phyloP scores from a whole-genome alignment of 2,113 vertebrate species.

The Syrmaticus mikado region DNA sequence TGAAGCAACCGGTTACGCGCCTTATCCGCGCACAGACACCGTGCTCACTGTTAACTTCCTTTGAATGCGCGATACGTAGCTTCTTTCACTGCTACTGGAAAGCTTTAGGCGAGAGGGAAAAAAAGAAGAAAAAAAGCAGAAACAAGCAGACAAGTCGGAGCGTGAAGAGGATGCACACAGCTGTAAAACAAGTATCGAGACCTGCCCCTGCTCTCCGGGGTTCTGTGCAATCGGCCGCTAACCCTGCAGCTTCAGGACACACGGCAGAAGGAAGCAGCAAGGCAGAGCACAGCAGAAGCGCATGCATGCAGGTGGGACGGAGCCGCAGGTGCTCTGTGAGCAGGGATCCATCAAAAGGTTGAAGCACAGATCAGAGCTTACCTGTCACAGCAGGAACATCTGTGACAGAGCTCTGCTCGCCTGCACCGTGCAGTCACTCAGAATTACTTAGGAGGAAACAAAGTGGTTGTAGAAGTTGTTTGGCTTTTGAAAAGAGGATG shows the following conservation, averaged over 20 bases:
- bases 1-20: not conserved
- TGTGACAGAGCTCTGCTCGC: not conserved
- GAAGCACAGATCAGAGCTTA: not conserved
- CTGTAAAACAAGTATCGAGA: not conserved
- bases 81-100: accelerated
- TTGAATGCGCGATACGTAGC: accelerated
- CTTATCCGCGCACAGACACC: not conserved
- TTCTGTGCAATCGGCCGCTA: too few relatives aligned
- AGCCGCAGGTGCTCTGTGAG: not conserved
- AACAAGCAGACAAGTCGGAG: not conserved
- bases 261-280: too few relatives aligned
- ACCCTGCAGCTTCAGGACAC: too few relatives aligned
- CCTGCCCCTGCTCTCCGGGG: not conserved
- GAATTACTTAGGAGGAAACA: not conserved
- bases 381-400: not conserved
- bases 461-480: not conserved
- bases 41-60: too few relatives aligned
- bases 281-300: not conserved
- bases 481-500: not conserved
- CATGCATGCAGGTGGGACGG: too few relatives aligned
- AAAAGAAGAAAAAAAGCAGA: not conserved
- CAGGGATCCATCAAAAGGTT: not conserved
- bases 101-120: accelerated
- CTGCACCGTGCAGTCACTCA: not conserved
- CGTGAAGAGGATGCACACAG: accelerated